Base-by-base conservation (phyloP, 2,888 invertebrate genomes). In the Alentia gelatinosa region DNA sequence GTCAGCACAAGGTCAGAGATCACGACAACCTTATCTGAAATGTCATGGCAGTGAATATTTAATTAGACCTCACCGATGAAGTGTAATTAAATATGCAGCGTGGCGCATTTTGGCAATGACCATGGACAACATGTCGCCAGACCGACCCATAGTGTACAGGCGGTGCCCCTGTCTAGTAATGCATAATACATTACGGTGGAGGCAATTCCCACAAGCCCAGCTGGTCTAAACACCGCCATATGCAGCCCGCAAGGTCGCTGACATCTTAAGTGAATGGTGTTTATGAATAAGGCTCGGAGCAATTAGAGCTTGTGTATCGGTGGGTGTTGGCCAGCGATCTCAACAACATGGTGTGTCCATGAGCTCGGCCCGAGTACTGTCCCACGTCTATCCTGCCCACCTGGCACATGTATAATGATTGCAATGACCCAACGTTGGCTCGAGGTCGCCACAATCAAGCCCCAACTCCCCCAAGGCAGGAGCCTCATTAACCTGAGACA, bases 1-100 rank as follows among this genome's bases (percentile, higher is more conserved):
- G 83, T 83, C 83, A 40, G 23, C n/a, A 15, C 83, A 23, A 83
- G 83, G 83, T 83, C 83, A 83, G 39, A 83, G 83, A 35, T 83
- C 83, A 40, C 30, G 35, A 83, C 37, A 1, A 26, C 83, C 83
- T 1, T 37, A 83, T 83, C 83, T 39, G 35, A 83, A 83, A 83
- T 23, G 39, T 39, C 35, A 83, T n/a, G 83, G 33, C 26, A 19
- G 15, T 7, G 83, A 37, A 83, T 83, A 39, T 35, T 40, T 83
- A 83, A 83, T 83, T 83, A 83, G 23, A 23, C 19, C 23, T 83
- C 15, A 12, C 1, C 4, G 7, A 83, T 83, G 15, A 26, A 39
- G 15, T 26, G 26, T n/a, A 30, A 83, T 83, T 83, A 83, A 83
- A 83, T 83, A 83, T 40, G 33, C 23, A 35, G 4, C n/a, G 23